Evolutionary conservation across 2,113 vertebrate genomes (phyloP).

Genomic region (Chaenocephalus aceratus): DNA sequence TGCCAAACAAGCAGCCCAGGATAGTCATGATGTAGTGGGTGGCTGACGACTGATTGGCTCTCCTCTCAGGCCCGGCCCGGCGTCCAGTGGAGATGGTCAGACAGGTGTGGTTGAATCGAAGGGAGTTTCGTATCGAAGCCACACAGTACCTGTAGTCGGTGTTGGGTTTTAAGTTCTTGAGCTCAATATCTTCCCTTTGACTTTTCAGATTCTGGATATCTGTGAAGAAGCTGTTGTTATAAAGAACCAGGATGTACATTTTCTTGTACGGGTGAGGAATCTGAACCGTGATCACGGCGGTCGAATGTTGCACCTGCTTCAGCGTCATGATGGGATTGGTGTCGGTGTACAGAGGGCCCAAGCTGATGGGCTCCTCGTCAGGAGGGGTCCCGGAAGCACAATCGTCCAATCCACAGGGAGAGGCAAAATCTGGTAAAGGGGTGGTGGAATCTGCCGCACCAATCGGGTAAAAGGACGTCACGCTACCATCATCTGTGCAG

Average conservation of each 20-base stretch:
- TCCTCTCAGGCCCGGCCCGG: slow-evolving; percentile 69
- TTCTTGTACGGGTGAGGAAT: slow-evolving; percentile 94
- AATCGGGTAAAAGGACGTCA: slow-evolving; percentile 79
- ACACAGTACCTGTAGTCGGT: slow-evolving; percentile 98
- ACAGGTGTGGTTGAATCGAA: slow-evolving; percentile 96
- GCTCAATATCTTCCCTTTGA: slow-evolving; percentile 90
- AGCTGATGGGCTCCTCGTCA: slow-evolving; percentile 83
- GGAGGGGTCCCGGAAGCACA: slow-evolving; percentile 91
- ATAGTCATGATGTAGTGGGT: slow-evolving; percentile 98
- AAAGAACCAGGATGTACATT: slow-evolving; percentile 96
- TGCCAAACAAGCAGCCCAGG: slow-evolving; percentile 94
- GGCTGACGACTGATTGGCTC: slow-evolving; percentile 88
- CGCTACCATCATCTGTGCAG: slow-evolving; percentile 86
- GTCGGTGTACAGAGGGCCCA: slow-evolving; percentile 85
- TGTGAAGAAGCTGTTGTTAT: slow-evolving; percentile 92
- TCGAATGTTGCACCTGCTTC: slow-evolving; percentile 89
- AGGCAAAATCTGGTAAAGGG: slow-evolving; percentile 82
- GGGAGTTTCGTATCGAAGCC: slow-evolving; percentile 91
- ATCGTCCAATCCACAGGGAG: slow-evolving; percentile 90
- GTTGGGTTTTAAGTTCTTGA: slow-evolving; percentile 89
- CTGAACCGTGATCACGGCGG: slow-evolving; percentile 90
- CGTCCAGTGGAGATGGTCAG: slow-evolving; percentile 91
- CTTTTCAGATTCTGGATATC: slow-evolving; percentile 90
- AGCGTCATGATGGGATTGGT: slow-evolving; percentile 88
- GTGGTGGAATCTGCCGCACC: slow-evolving; percentile 82